Evolutionary conservation across 2,888 invertebrate species (phyloP), one percentile per base, ranked within the genome.

Genomic region (Koerneria pararmatus): DNA sequence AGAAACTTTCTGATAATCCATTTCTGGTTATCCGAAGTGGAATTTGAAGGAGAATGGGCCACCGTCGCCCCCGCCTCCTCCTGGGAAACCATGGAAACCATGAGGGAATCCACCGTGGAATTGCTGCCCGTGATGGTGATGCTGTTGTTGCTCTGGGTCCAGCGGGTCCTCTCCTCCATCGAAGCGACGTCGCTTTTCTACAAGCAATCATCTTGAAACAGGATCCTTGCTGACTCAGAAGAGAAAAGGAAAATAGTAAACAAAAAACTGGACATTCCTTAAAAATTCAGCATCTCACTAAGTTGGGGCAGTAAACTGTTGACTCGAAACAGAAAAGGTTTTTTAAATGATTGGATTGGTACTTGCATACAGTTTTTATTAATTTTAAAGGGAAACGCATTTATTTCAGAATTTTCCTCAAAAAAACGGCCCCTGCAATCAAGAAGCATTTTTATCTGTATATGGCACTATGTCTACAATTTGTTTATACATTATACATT

Each of bases 101-200:
- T 74, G 71, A 35, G 75, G 75, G 62, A 62, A 62, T 32, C 58
- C 58, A 53, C 8, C 8, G 22, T 67, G 48, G 66, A 71, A 73
- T 58, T 71, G 67, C 46, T 67, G 68, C 54, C 70, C 63, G 37
- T 70, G 68, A 59, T 73, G 73, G 24, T 69, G 69, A 53, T 72
- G 73, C 5, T 89, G 88, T 59, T 84, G 85, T 61, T 84, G 80
- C 84, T 98, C 97, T 0, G 97, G 95, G 87, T 98, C 97, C 65
- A 98, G 87, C 0, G 98, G 98, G 88, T 98, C 98, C 78, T 91
- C 90, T 70, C 98, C 98, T 76, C 89, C 88, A 86, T 99, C 98
- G 86, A 92, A 98, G 84, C 91, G 91, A 69, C 90, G 89, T 69
- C 97, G 88, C 86, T 95, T 98, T 84, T 97, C 95, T 72, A 91